phyloP scores from a whole-genome alignment of 2,888 invertebrate genomes.

The Melieria crassipennis region DNA sequence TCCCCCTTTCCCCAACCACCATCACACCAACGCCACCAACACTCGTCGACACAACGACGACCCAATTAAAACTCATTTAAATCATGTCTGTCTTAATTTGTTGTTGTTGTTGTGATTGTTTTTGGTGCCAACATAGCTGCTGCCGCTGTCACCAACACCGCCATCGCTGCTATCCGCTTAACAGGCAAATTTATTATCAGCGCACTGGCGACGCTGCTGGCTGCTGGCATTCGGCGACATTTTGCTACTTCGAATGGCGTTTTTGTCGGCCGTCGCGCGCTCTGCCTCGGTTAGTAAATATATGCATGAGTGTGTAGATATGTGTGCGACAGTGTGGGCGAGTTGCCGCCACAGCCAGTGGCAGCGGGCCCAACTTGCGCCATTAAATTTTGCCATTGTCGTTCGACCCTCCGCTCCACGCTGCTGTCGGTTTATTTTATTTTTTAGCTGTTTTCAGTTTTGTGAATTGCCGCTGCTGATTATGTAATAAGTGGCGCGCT shows the following conservation, averaged over 20 bases:
- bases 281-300: no score
- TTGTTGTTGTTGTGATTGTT: slow-evolving; percentile 7
- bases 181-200: slow-evolving; percentile 55
- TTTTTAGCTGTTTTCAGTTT: slow-evolving; percentile 4
- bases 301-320: no score
- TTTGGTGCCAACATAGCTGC: background rate
- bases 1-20: no score
- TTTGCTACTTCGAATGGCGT: slow-evolving; percentile 48
- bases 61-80: slow-evolving; percentile 42
- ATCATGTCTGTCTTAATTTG: slow-evolving; percentile 21
- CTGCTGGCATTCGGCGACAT: slow-evolving; percentile 51
- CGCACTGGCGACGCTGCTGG: slow-evolving; percentile 10
- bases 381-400: background rate
- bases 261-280: no score
- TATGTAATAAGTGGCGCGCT: slow-evolving; percentile 12
- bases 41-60: slow-evolving; percentile 6
- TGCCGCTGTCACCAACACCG: background rate
- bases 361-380: slow-evolving; percentile 6
- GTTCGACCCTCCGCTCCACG: no score
- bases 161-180: background rate
- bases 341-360: no score
- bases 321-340: no score
- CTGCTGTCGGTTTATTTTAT: background rate
- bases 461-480: slow-evolving; percentile 24
- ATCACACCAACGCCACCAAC: no score